Conservation (phyloP, 2,113 vertebrate species). For the Corynorhinus townsendii region DNA sequence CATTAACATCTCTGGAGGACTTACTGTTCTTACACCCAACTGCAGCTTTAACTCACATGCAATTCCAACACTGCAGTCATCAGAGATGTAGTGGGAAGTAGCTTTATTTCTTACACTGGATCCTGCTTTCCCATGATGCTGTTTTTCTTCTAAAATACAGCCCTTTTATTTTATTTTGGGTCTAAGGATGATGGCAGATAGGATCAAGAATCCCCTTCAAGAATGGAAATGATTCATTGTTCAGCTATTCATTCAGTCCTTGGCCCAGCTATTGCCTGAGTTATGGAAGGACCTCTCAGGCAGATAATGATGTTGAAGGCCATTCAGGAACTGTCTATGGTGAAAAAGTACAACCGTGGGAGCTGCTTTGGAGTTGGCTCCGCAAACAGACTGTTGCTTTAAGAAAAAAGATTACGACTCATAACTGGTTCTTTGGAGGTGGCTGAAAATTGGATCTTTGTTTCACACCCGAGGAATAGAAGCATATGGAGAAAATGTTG, state of each 20-base stretch:
- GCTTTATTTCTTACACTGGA: not conserved
- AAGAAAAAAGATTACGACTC: conserved; percentile 21
- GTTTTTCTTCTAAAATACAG: not conserved
- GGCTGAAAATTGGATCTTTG: not conserved
- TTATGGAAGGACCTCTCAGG: not conserved
- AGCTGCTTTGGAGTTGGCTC: not conserved
- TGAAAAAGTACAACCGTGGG: not conserved
- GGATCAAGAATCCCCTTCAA: not conserved
- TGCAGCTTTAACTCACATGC: not conserved
- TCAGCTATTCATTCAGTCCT: not conserved
- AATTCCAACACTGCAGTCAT: not conserved
- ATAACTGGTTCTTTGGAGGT: not conserved
- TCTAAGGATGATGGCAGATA: conserved; percentile 11
- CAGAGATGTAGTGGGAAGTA: not conserved
- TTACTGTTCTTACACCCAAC: not conserved
- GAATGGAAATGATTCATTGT: conserved; percentile 3
- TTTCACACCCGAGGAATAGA: conserved; percentile 10
- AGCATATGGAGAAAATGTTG: not conserved
- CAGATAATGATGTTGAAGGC: not conserved
- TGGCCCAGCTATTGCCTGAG: not conserved
- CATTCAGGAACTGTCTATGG: not conserved
- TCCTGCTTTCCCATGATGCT: not conserved
- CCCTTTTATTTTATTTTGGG: not conserved
- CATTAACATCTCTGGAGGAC: not conserved
- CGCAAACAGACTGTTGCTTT: not conserved